Conservation (phyloP, 1,140 invertebrate genomes). For the Galendromus occidentalis region DNA sequence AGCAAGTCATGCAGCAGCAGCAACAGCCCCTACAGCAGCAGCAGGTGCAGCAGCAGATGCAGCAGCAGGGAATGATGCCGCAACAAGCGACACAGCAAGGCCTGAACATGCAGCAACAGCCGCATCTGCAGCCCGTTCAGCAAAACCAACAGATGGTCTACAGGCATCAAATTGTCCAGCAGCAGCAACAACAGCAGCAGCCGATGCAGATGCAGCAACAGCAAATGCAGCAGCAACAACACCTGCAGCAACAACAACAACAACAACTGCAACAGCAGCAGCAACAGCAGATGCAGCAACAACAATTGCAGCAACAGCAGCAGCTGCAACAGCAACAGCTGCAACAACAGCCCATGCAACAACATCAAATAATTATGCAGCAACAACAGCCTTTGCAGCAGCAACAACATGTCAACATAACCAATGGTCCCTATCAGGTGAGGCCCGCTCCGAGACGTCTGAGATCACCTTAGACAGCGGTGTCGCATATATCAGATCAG, state of each 20-base stretch:
- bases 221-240: constrained; percentile 1
- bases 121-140: background rate
- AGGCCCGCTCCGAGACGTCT: too few species aligned
- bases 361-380: background rate
- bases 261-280: background rate
- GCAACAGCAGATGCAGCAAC: background rate
- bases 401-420: background rate
- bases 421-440: constrained; percentile 8
- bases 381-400: background rate
- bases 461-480: too few species aligned
- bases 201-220: background rate
- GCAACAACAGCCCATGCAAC: background rate
- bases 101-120: background rate
- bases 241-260: background rate
- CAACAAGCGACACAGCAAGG: background rate
- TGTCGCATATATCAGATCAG: too few species aligned
- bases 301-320: background rate
- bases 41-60: constrained; percentile 5
- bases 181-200: background rate
- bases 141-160: background rate
- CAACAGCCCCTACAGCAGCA: background rate
- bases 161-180: background rate
- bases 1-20: background rate
- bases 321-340: background rate
- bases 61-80: constrained; percentile 8